A percentile compares a stretch with the other conserved stretches of the same genome.
phyloP scores from a whole-genome alignment of 2,797 vertebrate species.

The Myiothlypis coronata region DNA sequence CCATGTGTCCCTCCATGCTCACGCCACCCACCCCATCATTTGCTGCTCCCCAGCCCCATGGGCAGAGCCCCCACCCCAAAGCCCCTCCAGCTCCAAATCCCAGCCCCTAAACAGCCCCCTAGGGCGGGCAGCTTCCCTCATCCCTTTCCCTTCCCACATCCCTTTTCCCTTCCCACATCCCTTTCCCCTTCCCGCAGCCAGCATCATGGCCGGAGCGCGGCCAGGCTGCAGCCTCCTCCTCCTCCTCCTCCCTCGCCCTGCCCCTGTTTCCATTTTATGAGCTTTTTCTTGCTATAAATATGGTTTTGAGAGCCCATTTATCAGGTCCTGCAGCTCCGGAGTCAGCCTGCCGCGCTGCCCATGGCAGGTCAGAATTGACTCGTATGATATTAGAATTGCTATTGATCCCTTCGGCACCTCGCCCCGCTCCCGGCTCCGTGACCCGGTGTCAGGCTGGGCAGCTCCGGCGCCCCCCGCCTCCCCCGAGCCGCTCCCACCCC shows the following conservation, averaged over 20 bases:
- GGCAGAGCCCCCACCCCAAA: neutral
- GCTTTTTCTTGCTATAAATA: slow-evolving; percentile 67
- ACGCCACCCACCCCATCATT: rapidly evolving
- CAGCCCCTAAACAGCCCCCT: neutral
- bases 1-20: rapidly evolving
- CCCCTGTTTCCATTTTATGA: slow-evolving; percentile 57
- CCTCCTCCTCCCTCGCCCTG: neutral
- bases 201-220: neutral
- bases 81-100: neutral
- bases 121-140: neutral
- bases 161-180: neutral
- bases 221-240: neutral
- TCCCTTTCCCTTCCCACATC: too few relatives aligned
- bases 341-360: slow-evolving; percentile 50
- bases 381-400: slow-evolving; percentile 70
- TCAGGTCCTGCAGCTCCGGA: slow-evolving; percentile 57
- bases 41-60: neutral
- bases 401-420: slow-evolving; percentile 70
- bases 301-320: slow-evolving; percentile 63
- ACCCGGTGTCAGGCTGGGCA: slow-evolving; percentile 10
- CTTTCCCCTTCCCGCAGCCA: neutral
- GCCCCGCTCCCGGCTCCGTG: slow-evolving; percentile 9
- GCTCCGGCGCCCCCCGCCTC: neutral
- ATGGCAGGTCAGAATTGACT: slow-evolving; percentile 70
- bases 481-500: neutral